These are phyloP conservation scores for Aplochiton taeniatus DNA, from an alignment of 2,797 vertebrate genomes.

Conservation along the genomic window DNA sequence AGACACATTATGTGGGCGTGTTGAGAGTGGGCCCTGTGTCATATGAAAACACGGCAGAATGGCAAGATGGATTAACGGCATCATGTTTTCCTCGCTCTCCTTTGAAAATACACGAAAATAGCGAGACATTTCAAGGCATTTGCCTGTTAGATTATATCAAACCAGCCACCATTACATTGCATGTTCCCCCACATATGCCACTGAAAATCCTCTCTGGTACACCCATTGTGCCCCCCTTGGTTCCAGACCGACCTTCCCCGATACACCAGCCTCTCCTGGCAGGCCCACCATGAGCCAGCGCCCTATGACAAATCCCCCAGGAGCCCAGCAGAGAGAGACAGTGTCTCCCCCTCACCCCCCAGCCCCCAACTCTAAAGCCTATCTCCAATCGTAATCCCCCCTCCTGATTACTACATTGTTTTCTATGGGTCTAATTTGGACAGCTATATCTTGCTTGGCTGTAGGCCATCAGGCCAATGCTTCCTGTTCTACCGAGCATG, in stretches of 20 bases:
- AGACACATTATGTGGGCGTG: not conserved
- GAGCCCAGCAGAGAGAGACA: not conserved
- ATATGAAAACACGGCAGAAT: too few relatives aligned
- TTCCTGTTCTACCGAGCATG: constrained; percentile 44
- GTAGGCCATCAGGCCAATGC: constrained; percentile 37
- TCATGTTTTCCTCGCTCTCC: too few relatives aligned
- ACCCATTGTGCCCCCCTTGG: too few relatives aligned
- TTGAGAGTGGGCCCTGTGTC: too few relatives aligned
- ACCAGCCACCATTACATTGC: too few relatives aligned
- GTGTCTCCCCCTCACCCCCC: constrained; percentile 28
- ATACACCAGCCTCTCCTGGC: constrained; percentile 1
- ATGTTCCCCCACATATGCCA: too few relatives aligned
- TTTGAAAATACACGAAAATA: too few relatives aligned
- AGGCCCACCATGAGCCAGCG: not conserved
- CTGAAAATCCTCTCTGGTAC: too few relatives aligned
- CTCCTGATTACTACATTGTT: constrained; percentile 62
- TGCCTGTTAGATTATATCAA: too few relatives aligned
- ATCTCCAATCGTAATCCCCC: not conserved
- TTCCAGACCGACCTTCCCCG: not conserved
- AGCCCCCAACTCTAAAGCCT: constrained; percentile 18
- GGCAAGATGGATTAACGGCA: too few relatives aligned
- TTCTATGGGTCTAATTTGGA: constrained; percentile 55
- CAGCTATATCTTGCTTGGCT: constrained; percentile 34
- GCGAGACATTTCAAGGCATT: too few relatives aligned
- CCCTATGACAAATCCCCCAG: constrained; percentile 45